phyloP scores from a whole-genome alignment of 2,888 invertebrate genomes.

The Conistra vaccinii region DNA sequence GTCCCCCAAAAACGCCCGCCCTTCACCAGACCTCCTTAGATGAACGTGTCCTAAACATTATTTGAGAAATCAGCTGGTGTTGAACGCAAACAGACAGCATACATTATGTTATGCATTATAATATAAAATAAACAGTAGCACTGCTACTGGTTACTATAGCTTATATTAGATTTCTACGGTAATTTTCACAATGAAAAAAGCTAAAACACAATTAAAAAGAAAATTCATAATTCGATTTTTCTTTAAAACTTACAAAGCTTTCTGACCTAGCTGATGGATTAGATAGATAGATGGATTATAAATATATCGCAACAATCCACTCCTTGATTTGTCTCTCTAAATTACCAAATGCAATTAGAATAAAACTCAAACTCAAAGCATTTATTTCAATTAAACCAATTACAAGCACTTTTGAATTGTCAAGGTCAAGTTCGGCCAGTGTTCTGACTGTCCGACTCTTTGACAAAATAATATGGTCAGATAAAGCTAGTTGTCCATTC shows the following conservation, averaged over 20 bases:
- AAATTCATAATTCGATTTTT: not conserved
- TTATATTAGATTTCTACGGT: not conserved
- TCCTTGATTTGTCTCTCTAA: not conserved
- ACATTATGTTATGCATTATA: conserved; percentile 14
- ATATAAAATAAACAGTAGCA: not conserved
- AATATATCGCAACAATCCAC: not conserved
- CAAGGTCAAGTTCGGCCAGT: too few relatives aligned
- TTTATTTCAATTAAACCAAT: too few relatives aligned
- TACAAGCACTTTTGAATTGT: too few relatives aligned
- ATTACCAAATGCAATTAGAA: not conserved
- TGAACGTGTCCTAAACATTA: not conserved
- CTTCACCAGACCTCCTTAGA: not conserved
- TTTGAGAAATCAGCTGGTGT: not conserved
- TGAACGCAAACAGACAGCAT: not conserved
- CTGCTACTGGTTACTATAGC: not conserved
- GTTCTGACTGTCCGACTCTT: too few relatives aligned
- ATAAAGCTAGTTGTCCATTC: too few relatives aligned
- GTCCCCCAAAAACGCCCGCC: too few relatives aligned
- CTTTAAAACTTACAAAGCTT: not conserved
- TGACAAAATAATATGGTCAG: too few relatives aligned
- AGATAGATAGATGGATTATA: not conserved
- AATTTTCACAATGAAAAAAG: too few relatives aligned
- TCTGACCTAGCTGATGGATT: not conserved
- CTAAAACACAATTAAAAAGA: not conserved
- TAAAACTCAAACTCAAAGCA: not conserved